Conservation (phyloP, 2,888 invertebrate species). For the Vannuccia rotundouncinata region DNA sequence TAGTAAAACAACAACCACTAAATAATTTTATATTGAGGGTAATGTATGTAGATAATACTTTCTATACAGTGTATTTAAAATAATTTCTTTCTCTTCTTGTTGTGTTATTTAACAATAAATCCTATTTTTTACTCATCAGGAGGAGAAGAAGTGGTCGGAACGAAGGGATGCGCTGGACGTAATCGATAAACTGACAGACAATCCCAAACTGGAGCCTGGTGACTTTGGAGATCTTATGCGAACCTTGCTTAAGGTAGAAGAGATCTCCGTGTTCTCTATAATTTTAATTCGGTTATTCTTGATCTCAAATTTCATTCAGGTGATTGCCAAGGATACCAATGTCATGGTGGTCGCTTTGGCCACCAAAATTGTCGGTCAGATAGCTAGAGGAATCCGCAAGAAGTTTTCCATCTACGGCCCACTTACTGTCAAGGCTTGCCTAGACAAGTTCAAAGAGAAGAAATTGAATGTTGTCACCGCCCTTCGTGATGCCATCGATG, state of each 20-base stretch:
- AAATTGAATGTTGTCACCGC: constrained; percentile 80
- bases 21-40: no score
- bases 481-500: constrained; percentile 81
- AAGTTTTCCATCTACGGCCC: constrained; percentile 75
- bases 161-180: constrained; percentile 82
- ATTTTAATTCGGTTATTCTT: not conserved
- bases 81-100: no score
- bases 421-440: constrained; percentile 55
- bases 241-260: constrained; percentile 72
- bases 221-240: constrained; percentile 84
- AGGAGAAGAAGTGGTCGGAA: constrained; percentile 93
- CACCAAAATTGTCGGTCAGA: constrained; percentile 70
- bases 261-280: not conserved
- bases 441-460: constrained; percentile 97
- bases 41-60: no score
- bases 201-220: constrained; percentile 78
- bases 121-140: constrained; percentile 44
- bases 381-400: constrained; percentile 79
- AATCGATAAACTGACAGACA: constrained; percentile 68
- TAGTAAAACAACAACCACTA: no score
- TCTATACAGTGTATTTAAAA: no score
- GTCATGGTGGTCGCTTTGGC: constrained; percentile 82
- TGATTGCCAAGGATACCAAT: constrained; percentile 86
- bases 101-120: not conserved
- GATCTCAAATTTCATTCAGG: constrained; percentile 46